A percentile compares a stretch with the other conserved stretches of the same genome.
Conservation (phyloP, 2,888 invertebrate species). For the Pristionchus arcanus region DNA sequence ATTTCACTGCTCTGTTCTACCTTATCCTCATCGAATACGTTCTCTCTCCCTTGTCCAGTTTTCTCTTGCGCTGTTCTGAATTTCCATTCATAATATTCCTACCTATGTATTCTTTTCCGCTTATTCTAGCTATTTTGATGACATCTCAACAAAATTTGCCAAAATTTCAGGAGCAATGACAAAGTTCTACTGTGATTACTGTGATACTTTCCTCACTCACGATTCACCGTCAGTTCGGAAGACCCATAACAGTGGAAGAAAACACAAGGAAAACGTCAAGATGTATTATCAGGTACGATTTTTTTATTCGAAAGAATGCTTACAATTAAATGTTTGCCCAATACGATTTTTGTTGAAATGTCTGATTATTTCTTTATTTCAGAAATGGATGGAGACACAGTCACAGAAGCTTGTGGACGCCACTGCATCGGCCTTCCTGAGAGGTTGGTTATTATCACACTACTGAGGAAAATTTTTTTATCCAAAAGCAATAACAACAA, state of each 20-base stretch:
- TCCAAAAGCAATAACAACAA: no score
- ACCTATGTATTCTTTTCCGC: no score
- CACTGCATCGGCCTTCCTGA: constrained; percentile 73
- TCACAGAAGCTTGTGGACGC: constrained; percentile 96
- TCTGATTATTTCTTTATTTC: constrained; percentile 35
- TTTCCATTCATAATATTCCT: no score
- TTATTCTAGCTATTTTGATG: no score
- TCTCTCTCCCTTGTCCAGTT: no score
- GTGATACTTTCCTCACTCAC: constrained; percentile 98
- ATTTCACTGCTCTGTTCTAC: no score
- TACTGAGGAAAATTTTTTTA: not conserved
- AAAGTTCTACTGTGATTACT: constrained; percentile 99
- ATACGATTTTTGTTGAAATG: no score
- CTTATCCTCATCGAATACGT: no score
- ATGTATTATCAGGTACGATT: constrained; percentile 90
- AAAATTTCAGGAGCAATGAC: constrained; percentile 71
- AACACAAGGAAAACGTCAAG: constrained; percentile 99
- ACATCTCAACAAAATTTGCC: no score
- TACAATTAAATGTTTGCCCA: no score
- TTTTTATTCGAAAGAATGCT: not conserved
- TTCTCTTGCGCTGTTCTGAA: no score
- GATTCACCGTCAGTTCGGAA: constrained; percentile 97
- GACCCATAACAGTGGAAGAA: constrained; percentile 98
- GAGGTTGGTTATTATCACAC: not conserved
- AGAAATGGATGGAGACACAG: constrained; percentile 99